Percentiles rank a stretch among this genome's conserved stretches.
Evolutionary conservation across 2,797 vertebrate species (phyloP).

Genomic region (Distichodus sexfasciatus): DNA sequence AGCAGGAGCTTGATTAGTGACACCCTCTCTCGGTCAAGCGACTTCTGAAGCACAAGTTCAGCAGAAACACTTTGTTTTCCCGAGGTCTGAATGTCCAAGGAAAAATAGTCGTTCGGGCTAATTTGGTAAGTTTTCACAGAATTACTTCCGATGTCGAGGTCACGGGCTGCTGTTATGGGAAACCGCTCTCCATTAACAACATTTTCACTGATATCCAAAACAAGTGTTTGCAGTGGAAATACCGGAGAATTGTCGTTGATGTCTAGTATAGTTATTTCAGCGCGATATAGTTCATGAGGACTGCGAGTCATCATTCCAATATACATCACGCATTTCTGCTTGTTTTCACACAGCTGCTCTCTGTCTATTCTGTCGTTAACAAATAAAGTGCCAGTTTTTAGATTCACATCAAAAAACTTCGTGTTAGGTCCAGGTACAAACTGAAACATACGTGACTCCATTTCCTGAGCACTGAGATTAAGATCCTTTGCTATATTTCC

Average conservation of each 20-base stretch:
- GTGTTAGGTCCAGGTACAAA: constrained; percentile 48
- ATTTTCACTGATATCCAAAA: constrained; percentile 50
- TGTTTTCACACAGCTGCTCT: constrained; percentile 48
- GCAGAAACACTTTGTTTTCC: constrained; percentile 31
- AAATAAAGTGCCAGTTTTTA: constrained; percentile 47
- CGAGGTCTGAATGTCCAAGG: constrained; percentile 41
- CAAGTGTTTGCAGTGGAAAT: constrained; percentile 25
- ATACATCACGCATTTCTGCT: constrained; percentile 42
- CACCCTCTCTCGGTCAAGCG: constrained; percentile 48
- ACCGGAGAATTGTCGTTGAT: constrained; percentile 49
- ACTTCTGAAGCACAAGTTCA: constrained; percentile 44
- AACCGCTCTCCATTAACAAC: constrained; percentile 54
- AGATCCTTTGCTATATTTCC: constrained; percentile 61
- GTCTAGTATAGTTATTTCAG: constrained; percentile 41
- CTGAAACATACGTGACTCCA: constrained; percentile 51
- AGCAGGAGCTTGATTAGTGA: constrained; percentile 27
- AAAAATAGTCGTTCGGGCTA: constrained; percentile 47
- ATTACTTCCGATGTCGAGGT: constrained; percentile 43
- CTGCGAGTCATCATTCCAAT: constrained; percentile 34
- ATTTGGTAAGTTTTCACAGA: constrained; percentile 45
- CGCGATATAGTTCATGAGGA: constrained; percentile 32
- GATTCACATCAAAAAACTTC: constrained; percentile 56
- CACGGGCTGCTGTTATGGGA: constrained; percentile 11
- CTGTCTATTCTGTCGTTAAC: constrained; percentile 56
- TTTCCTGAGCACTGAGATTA: constrained; percentile 42